Conservation (phyloP, 1,140 invertebrate genomes). For the Pseudobourletiella spinata region DNA sequence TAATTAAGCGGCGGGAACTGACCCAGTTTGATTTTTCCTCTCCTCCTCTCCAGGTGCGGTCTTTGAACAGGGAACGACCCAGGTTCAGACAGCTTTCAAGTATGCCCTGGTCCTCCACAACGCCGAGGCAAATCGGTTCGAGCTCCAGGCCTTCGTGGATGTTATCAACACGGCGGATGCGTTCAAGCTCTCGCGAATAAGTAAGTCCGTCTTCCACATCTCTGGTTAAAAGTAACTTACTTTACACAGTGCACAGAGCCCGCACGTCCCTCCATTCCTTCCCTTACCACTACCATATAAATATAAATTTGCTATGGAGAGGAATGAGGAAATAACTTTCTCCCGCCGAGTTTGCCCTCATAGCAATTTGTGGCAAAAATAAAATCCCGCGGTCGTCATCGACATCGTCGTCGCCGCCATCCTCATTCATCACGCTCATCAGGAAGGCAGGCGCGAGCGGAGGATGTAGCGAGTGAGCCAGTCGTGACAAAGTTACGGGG, state of each 20-base stretch:
- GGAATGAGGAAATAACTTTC: neutral
- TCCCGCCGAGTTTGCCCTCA: too few relatives aligned
- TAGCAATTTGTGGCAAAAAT: too few relatives aligned
- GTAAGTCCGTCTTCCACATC: conserved; percentile 70
- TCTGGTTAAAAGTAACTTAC: too few relatives aligned
- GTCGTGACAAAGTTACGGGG: too few relatives aligned
- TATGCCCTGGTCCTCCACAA: conserved; percentile 75
- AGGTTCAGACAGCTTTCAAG: conserved; percentile 78
- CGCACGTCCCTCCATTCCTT: neutral
- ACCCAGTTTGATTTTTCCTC: neutral
- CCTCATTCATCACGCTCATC: too few relatives aligned
- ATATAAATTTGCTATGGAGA: neutral
- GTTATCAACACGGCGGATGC: conserved; percentile 87
- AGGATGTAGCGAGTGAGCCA: too few relatives aligned
- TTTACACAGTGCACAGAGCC: too few relatives aligned
- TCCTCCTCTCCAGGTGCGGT: conserved; percentile 61
- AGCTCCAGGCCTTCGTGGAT: conserved; percentile 76
- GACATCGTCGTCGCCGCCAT: too few relatives aligned
- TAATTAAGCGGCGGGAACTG: too few relatives aligned
- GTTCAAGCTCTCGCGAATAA: conserved; percentile 76
- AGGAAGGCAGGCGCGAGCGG: too few relatives aligned
- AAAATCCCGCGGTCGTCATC: too few relatives aligned
- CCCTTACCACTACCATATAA: neutral
- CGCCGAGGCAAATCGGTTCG: conserved; percentile 57
- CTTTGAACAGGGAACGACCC: conserved; percentile 78